A percentile compares a stretch with the other conserved stretches of the same genome.
phyloP scores from a whole-genome alignment of 2,797 vertebrate genomes.

The Thripadectes ignobilis region DNA sequence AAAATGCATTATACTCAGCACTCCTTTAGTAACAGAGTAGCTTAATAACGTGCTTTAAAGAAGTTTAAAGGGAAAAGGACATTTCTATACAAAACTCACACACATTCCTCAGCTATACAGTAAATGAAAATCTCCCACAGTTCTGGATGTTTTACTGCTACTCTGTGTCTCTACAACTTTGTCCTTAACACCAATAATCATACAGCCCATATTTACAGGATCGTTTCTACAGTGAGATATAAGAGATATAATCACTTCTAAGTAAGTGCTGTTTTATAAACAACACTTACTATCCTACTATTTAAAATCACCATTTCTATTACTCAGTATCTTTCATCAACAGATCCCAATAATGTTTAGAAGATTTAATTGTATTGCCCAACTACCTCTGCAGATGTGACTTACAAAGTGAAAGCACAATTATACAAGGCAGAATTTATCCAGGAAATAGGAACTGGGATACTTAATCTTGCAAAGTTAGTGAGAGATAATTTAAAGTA shows the following conservation, averaged over 20 bases:
- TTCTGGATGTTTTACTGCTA: not conserved
- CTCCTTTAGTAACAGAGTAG: not conserved
- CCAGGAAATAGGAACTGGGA: conserved; percentile 12
- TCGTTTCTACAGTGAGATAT: not conserved
- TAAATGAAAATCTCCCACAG: not conserved
- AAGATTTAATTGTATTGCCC: not conserved
- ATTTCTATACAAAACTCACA: not conserved
- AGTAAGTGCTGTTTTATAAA: not conserved
- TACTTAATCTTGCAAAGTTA: conserved; percentile 17
- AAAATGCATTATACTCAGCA: not conserved
- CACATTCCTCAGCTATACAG: not conserved
- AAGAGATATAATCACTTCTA: not conserved
- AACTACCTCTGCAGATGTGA: not conserved
- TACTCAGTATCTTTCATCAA: not conserved
- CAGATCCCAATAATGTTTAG: not conserved
- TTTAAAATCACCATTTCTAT: not conserved
- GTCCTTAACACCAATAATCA: not conserved
- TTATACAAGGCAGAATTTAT: not conserved
- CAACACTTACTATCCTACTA: not conserved
- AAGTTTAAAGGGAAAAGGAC: not conserved
- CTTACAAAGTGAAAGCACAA: not conserved
- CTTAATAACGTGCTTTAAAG: not conserved
- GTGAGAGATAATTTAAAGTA: conserved; percentile 8
- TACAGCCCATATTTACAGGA: not conserved
- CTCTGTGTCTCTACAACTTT: not conserved